Percentiles rank a stretch among this genome's conserved stretches.
phyloP scores from a whole-genome alignment of 2,797 vertebrate species.

The Zonotrichia albicollis region DNA sequence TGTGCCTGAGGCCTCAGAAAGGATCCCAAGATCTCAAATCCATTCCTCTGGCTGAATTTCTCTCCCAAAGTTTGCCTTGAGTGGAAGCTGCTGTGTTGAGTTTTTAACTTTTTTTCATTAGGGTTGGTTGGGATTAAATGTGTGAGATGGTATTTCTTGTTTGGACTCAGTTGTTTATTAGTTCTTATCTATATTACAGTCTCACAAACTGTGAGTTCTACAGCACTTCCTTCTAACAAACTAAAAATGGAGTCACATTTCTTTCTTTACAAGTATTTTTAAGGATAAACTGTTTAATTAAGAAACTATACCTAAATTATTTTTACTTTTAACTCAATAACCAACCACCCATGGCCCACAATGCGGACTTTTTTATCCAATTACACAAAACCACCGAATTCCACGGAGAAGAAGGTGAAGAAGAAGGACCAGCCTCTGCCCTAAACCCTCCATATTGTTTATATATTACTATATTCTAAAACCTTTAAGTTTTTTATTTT shows the following conservation, averaged over 20 bases:
- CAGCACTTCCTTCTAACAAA: neutral
- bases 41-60: neutral
- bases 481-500: neutral
- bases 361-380: neutral
- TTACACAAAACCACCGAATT: neutral
- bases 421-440: neutral
- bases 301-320: neutral
- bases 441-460: neutral
- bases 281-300: no score
- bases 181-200: neutral
- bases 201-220: neutral
- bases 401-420: neutral
- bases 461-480: neutral
- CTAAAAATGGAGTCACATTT: neutral
- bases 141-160: neutral
- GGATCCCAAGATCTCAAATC: neutral
- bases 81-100: neutral
- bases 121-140: fast-evolving
- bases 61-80: neutral
- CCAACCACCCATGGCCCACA: neutral
- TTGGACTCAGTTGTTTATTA: neutral
- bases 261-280: no score
- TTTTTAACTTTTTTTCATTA: neutral
- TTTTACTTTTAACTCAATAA: neutral
- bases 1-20: neutral